Evolutionary conservation across 1,140 invertebrate genomes (phyloP).

Genomic region (Platorchestia sp.): DNA sequence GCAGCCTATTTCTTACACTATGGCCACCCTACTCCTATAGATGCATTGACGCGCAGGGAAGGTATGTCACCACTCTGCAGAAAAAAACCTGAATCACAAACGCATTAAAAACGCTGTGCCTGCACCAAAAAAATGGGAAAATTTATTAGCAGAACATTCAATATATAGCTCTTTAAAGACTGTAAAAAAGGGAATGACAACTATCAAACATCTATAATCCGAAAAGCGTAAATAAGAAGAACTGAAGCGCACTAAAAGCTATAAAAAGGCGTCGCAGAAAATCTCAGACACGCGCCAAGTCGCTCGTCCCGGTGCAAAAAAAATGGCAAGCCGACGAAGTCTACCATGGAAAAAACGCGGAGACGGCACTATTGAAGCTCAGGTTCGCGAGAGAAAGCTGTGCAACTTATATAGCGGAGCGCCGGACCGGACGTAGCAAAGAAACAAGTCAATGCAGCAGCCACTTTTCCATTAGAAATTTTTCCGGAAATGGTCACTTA

Average conservation of each 20-base stretch:
- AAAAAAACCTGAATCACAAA: not conserved
- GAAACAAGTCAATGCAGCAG: slow-evolving; percentile 47
- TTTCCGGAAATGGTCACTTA: slow-evolving; percentile 53
- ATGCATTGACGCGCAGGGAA: not conserved
- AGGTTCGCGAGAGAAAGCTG: slow-evolving; percentile 20
- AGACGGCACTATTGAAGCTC: not conserved
- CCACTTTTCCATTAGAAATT: not conserved
- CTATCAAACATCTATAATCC: not conserved
- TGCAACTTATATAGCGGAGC: not conserved
- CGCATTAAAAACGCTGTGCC: not conserved
- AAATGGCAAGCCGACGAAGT: not conserved
- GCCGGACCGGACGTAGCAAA: slow-evolving; percentile 3
- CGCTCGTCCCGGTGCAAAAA: not conserved
- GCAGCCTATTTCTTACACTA: not conserved
- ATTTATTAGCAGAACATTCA: not conserved
- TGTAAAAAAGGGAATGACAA: not conserved
- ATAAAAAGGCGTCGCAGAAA: not conserved
- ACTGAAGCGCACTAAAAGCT: not conserved
- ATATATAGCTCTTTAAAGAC: not conserved
- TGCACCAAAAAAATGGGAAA: not conserved
- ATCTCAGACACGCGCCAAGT: not conserved
- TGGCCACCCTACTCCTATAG: not conserved
- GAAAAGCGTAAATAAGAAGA: not conserved
- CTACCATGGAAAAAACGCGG: slow-evolving; percentile 2
- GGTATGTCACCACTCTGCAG: not conserved